These are phyloP conservation scores for Hypercompe scribonia DNA, from an alignment of 2,888 invertebrate species.

Conservation along the genomic window DNA sequence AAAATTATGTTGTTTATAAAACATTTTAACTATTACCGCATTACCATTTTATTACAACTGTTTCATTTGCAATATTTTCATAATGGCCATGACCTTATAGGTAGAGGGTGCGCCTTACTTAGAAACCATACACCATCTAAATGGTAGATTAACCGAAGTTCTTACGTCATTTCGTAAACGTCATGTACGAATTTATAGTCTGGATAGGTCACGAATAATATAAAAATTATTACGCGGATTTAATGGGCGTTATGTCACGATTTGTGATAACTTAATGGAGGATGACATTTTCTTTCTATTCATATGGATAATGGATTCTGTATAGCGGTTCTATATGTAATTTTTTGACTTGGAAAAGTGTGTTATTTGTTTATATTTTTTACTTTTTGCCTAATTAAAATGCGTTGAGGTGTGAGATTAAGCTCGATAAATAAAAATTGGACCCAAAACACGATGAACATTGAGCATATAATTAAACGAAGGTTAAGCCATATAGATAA, in stretches of 20 bases:
- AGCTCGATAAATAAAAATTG: too few relatives aligned
- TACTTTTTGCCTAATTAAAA: not conserved
- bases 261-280: not conserved
- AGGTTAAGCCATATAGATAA: too few relatives aligned
- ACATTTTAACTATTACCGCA: too few relatives aligned
- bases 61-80: not conserved
- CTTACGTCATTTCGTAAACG: not conserved
- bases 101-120: constrained; percentile 25
- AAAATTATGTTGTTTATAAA: constrained; percentile 14
- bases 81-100: constrained; percentile 28
- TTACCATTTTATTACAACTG: not conserved
- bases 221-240: not conserved
- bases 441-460: too few relatives aligned
- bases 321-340: not conserved
- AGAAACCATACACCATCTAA: constrained; percentile 17
- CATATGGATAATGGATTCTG: not conserved
- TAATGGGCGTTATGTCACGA: not conserved
- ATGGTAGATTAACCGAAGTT: constrained; percentile 8
- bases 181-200: not conserved
- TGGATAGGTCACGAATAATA: not conserved
- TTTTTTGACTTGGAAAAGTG: not conserved
- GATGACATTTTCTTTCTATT: not conserved
- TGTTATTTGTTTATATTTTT: not conserved
- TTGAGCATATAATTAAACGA: too few relatives aligned
- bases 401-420: not conserved